Base-by-base conservation (phyloP, 1,140 invertebrate species). In the Drosophila pachea region DNA sequence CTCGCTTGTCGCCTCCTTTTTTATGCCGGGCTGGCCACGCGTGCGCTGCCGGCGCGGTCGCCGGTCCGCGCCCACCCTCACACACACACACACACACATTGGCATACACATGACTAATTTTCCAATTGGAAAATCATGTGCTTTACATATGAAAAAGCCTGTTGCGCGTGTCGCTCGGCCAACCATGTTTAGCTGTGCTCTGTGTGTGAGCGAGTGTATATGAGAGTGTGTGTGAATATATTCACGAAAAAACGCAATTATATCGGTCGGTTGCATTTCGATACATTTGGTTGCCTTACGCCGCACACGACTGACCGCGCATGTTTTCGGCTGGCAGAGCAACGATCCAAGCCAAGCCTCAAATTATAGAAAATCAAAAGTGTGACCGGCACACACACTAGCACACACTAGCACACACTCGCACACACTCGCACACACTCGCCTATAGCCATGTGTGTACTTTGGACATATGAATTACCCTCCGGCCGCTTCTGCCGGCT, bases 181-280 rank as follows among this genome's bases (percentile, higher is more conserved):
- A 84, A 76, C 69, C 79, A 84, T 83, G 62, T 78, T 61, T 73
- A 58, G 72, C 58, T 76, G 55, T 73, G 43, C 11, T n/a, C 7
- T 68, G 53, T 70, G 45, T 68, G 43, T 48, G 32, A 36, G 16
- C 52, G 49, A 63, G 45, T 61, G 45, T 55, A 52, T 73, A 42
- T 69, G 55, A 55, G 36, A 47, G 36, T 54, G 43, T 66, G 48
- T 66, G 50, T 63, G 12, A 60, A 31, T 65, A 45, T 69, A 74
- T 84, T 70, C 79, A 83, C 79, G 79, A 83, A 83, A 83, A 86
- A 86, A 86, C 78, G 78, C 78, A 83, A 87, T 78, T 83, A 87
- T 78, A 87, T 83, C 86, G 86, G 79, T 88, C 86, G 86, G 86
- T 87, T 88, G 86, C 86, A 88, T 88, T 88, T 86, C 83, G 83